Evolutionary conservation across 64 coral and sea anemone genomes (phyloP), one percentile per base, ranked within the genome.

Genomic region (Montipora capricornis): DNA sequence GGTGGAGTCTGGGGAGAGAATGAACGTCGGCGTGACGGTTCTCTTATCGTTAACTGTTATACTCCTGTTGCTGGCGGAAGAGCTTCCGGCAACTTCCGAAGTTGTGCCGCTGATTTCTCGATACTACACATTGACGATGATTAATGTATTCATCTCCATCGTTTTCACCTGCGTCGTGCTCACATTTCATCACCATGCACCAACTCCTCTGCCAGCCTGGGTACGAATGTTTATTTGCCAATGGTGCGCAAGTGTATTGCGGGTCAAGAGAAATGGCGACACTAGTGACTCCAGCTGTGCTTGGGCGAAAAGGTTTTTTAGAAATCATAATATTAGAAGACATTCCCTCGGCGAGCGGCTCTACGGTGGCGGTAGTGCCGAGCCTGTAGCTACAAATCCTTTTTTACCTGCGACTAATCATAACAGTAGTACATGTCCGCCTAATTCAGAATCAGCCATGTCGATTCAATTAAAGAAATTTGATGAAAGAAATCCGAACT

Each of bases 51-150:
- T 98, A 66, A 98, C 96, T 49, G 96, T 98, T 5, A 98, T 98
- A 68, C 66, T 98, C 1, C 80, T 98, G 13, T 83, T 98, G 26
- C 89, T 98, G 22, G 96, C 96, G 59, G 96, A 98, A 71, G 93
- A 98, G 47, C 83, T 98, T 67, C 96, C 96, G 47, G 96, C 96
- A 14, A 98, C 96, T n/a, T 98, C 96, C 59, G 96, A 98, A 84
- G 96, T 98, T 12, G 89, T 98, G 3, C 96, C 96, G 49, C 26
- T 98, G 26, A 98, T 98, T 49, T 98, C 96, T 53, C 96, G 96
- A 6, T 98, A 98, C 74, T 97, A 97, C 78, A 97, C 95, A 12
- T 57, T 97, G 10, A 97, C 95, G 4, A 97, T 97, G 95, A 53
- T 97, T 7, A 97, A 97, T 44, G 95, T 97, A 15, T 97, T 98